These are phyloP conservation scores for Amphiduros pacificus DNA, from an alignment of 2,888 invertebrate genomes.

Conservation along the genomic window DNA sequence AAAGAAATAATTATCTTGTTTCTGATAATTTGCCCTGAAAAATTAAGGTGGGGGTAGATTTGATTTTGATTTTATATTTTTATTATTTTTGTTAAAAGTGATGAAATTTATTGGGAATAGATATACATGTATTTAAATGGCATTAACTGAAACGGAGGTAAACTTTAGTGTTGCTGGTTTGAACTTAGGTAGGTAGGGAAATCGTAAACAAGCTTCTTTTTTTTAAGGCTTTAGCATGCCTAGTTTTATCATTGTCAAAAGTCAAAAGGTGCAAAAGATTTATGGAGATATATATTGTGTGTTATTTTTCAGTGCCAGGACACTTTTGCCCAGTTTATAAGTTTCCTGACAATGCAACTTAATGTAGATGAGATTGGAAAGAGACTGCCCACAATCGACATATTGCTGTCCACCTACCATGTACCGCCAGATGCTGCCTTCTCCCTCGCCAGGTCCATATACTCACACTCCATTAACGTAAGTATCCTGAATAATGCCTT, in stretches of 20 bases:
- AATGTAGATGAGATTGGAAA: constrained; percentile 91
- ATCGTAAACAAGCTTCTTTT: too few relatives aligned
- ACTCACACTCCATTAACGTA: constrained; percentile 81
- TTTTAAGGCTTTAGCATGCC: too few relatives aligned
- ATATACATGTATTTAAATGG: too few relatives aligned
- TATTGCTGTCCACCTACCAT: constrained; percentile 87
- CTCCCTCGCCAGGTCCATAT: constrained; percentile 90
- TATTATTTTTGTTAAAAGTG: neutral
- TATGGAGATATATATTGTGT: too few relatives aligned
- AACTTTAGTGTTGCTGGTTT: too few relatives aligned
- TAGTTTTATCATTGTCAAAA: neutral
- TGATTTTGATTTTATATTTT: neutral
- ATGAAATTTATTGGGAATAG: neutral
- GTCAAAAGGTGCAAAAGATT: too few relatives aligned
- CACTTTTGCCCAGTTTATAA: constrained; percentile 95
- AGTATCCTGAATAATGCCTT: too few relatives aligned
- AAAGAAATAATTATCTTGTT: too few relatives aligned
- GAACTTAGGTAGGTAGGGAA: too few relatives aligned
- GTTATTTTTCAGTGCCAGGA: constrained; percentile 95
- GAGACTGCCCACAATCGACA: constrained; percentile 83
- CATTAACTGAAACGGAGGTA: too few relatives aligned
- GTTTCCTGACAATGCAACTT: constrained; percentile 89
- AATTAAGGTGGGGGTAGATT: too few relatives aligned
- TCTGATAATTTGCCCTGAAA: too few relatives aligned
- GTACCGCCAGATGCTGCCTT: constrained; percentile 97